Percentiles rank a stretch among this genome's conserved stretches.
Conservation (phyloP, 1,140 invertebrate species). For the Lasioglossum baleicum region DNA sequence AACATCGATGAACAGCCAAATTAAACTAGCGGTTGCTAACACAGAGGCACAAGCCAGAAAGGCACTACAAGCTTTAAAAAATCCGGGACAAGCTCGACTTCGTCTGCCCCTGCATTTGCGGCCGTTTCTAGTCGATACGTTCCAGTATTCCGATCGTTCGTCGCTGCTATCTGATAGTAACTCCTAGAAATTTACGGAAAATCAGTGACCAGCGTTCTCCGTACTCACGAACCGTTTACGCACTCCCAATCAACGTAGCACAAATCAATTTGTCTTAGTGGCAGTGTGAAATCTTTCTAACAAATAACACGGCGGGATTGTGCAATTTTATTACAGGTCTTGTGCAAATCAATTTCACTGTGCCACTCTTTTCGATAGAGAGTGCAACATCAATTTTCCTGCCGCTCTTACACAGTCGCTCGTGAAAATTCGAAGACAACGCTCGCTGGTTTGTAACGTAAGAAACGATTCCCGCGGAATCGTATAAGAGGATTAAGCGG, state of each 20-base stretch:
- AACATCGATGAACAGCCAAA: slow-evolving; percentile 86
- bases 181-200: slow-evolving; percentile 67
- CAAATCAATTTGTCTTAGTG: no score
- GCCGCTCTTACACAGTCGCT: no score
- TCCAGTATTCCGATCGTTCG: slow-evolving; percentile 79
- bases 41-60: slow-evolving; percentile 83
- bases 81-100: slow-evolving; percentile 74
- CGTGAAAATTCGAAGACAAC: no score
- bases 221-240: no score
- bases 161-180: slow-evolving; percentile 82
- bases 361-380: no score
- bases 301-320: no score
- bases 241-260: no score
- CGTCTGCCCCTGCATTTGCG: slow-evolving; percentile 70
- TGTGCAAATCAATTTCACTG: no score
- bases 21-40: slow-evolving; percentile 83
- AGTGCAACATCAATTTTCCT: no score
- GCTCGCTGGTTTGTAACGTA: neutral
- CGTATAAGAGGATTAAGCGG: neutral
- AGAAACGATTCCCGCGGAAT: neutral
- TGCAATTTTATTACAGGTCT: no score
- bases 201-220: slow-evolving; percentile 1
- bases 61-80: slow-evolving; percentile 82
- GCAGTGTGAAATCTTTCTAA: no score
- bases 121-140: slow-evolving; percentile 66